Base-by-base conservation (phyloP, 2,888 invertebrate genomes). In the Amphimallon solstitiale region DNA sequence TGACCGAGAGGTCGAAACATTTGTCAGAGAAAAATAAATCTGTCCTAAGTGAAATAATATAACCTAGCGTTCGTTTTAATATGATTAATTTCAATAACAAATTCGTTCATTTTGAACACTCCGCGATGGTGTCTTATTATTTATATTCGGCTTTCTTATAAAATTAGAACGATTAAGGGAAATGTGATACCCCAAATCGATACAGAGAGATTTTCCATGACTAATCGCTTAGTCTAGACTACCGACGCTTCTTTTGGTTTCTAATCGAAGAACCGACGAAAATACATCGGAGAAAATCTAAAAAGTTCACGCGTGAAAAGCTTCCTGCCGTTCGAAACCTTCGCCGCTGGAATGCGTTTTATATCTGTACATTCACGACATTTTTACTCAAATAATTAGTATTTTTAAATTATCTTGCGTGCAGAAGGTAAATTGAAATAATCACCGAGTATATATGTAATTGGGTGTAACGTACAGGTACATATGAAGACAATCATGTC, bases 401-500 rank as follows among this genome's bases (percentile, higher is more conserved):
- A 62, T 62, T 62, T 49, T 48, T 49, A 62, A 62, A 62, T 62
- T 37, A 37, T 62, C 37, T 79, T 77, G 79, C 79, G 80, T 79
- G 79, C 76, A 74, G 56, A 74, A 74, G 73, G 75, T 72, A 76
- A 78, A 77, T 74, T 75, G 76, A 76, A 76, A 78, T 78, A 78
- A 78, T 78, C 74, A 74, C 69, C 73, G 73, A 68, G 73, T 72
- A 74, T 74, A n/a, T n/a, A 72, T 77, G 76, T 79, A 79, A 80
- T 81, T 81, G 80, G 77, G 77, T 76, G 76, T 78, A 78, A 79
- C 79, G 77, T 78, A 79, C 79, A 77, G 78, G 78, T 76, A 77
- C 77, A 78, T 78, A 73, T 77, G 38, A 54, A 78, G 78, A 80
- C 79, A 79, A 80, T 81, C 80, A 80, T 80, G 80, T 80, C 81